A percentile compares a stretch with the other conserved stretches of the same genome.
phyloP scores from a whole-genome alignment of 2,113 vertebrate genomes.

The Orthonyx spaldingii region DNA sequence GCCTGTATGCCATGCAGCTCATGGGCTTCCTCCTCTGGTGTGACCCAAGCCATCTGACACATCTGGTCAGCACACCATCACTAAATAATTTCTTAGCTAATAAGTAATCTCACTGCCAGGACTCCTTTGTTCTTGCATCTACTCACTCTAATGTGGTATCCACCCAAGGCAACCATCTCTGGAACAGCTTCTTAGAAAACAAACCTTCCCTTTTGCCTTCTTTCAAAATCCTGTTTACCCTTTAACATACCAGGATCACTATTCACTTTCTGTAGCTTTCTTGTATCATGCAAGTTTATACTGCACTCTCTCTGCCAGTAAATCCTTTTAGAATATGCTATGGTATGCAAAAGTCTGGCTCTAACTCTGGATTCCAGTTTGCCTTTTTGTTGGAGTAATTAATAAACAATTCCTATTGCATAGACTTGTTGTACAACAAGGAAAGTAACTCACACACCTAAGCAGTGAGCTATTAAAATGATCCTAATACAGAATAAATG shows the following conservation, averaged over 20 bases:
- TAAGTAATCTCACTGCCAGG: neutral
- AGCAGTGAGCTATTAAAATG: neutral
- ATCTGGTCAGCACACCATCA: neutral
- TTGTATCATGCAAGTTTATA: neutral
- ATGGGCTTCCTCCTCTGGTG: neutral
- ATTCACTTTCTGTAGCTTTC: neutral
- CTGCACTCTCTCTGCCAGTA: neutral
- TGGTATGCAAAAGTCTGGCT: neutral
- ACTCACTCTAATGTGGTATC: neutral
- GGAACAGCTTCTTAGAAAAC: neutral
- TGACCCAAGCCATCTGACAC: neutral
- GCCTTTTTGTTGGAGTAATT: neutral
- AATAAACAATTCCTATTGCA: neutral
- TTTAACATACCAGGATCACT: neutral
- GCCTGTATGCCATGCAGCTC: neutral
- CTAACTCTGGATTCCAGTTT: neutral
- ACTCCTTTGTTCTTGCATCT: neutral
- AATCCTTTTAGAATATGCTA: neutral
- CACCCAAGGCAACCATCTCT: neutral
- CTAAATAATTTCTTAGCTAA: neutral
- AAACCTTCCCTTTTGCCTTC: neutral
- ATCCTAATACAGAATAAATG: neutral
- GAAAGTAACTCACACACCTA: neutral
- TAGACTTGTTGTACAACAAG: neutral
- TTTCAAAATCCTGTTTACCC: neutral